A percentile compares a stretch with the other conserved stretches of the same genome.
Evolutionary conservation across 2,888 invertebrate genomes (phyloP).

Genomic region (Caenorhabditis zanzibari): DNA sequence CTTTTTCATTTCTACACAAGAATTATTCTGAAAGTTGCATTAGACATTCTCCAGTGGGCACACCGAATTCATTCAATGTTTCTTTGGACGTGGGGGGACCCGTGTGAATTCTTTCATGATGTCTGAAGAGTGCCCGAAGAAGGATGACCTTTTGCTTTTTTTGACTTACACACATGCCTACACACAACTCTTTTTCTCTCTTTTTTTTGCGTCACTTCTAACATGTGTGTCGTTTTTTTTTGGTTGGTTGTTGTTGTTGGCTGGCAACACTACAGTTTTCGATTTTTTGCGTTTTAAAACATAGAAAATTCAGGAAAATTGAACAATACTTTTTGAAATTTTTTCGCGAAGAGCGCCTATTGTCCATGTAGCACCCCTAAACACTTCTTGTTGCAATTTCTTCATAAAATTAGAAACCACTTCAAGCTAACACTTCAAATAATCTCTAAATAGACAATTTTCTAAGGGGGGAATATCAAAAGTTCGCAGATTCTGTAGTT

Average conservation of each 20-base stretch:
- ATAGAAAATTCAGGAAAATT: background rate
- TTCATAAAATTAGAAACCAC: conserved; percentile 14
- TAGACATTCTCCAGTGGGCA: conserved; percentile 4
- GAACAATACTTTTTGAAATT: background rate
- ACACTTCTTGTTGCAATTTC: background rate
- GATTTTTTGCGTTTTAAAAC: background rate
- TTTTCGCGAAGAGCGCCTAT: conserved; percentile 1
- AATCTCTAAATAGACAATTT: conserved; percentile 4
- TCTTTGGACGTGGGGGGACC: background rate
- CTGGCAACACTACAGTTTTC: background rate
- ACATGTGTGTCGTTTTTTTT: conserved; percentile 3
- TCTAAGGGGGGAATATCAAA: conserved; percentile 1
- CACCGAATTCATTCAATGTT: conserved; percentile 6
- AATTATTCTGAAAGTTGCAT: background rate
- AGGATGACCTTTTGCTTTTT: conserved; percentile 48
- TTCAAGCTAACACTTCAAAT: conserved; percentile 10
- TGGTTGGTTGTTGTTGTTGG: conserved; percentile 6
- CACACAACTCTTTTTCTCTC: conserved; percentile 24
- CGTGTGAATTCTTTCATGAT: conserved; percentile 23
- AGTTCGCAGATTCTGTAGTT: conserved; percentile 1
- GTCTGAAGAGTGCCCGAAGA: conserved; percentile 42
- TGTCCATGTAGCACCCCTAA: background rate
- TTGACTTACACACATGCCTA: conserved; percentile 28
- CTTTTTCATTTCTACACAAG: background rate
- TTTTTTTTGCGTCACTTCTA: background rate